Conservation (phyloP, 2,113 vertebrate species). For the Falco punctatus region DNA sequence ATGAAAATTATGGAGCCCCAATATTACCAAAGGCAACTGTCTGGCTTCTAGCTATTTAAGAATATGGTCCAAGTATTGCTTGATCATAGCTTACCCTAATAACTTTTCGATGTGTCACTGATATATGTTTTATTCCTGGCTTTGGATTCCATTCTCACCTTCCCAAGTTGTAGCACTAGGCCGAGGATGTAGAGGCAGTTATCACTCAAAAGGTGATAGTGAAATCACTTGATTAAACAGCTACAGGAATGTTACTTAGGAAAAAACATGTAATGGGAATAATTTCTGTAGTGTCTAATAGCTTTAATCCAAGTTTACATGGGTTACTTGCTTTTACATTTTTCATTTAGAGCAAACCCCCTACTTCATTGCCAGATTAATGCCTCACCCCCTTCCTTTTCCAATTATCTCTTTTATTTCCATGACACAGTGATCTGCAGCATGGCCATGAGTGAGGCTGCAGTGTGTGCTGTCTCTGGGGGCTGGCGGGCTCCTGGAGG, state of each 20-base stretch:
- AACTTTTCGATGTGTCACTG: not conserved
- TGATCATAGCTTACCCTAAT: not conserved
- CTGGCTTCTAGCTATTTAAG: not conserved
- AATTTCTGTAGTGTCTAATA: not conserved
- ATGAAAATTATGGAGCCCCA: not conserved
- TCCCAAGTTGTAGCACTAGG: not conserved
- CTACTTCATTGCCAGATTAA: not conserved
- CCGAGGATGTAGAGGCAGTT: not conserved
- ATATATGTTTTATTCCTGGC: not conserved
- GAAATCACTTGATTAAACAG: not conserved
- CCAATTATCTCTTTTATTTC: not conserved
- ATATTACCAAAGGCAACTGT: not conserved
- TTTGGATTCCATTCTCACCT: not conserved
- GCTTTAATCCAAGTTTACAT: not conserved
- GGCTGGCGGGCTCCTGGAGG: not conserved
- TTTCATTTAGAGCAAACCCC: not conserved
- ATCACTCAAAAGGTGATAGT: not conserved
- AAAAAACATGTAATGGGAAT: not conserved
- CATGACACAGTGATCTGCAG: not conserved
- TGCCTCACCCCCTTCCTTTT: not conserved
- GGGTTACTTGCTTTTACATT: not conserved
- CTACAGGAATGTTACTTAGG: not conserved
- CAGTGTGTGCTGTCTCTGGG: not conserved
- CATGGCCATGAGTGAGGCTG: accelerated
- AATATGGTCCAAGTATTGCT: not conserved